A percentile compares a stretch with the other conserved stretches of the same genome.
Conservation (phyloP, 2,888 invertebrate genomes). For the Leptothorax acervorum region DNA sequence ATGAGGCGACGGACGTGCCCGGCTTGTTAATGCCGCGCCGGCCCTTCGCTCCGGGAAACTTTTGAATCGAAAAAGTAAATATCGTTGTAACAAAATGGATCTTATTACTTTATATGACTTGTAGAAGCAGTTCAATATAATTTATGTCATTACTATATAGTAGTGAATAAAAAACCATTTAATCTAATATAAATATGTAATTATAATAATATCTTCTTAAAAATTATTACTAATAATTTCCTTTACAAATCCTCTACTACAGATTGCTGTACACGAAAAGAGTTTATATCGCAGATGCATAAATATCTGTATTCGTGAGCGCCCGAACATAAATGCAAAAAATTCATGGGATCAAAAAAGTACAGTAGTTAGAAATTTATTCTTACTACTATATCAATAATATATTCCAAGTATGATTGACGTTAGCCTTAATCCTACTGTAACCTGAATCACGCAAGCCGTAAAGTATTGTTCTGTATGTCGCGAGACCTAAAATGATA, state of each 20-base stretch:
- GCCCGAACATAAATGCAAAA: slow-evolving; percentile 3
- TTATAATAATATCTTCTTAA: not conserved
- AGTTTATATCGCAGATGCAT: not conserved
- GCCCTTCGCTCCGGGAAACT: not conserved
- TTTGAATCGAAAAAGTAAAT: slow-evolving; percentile 1
- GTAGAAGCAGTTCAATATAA: not conserved
- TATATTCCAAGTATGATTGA: slow-evolving; percentile 52
- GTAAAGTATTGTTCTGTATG: slow-evolving; percentile 50
- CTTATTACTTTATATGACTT: not conserved
- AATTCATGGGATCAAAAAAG: not conserved
- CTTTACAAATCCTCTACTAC: not conserved
- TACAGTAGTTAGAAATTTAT: slow-evolving; percentile 37
- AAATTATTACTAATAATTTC: not conserved
- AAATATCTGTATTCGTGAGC: slow-evolving; percentile 19
- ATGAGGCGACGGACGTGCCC: slow-evolving; percentile 55
- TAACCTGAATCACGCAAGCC: slow-evolving; percentile 45
- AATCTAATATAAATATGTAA: not conserved
- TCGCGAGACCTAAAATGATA: slow-evolving; percentile 52
- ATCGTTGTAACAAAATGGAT: not conserved
- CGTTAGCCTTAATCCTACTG: slow-evolving; percentile 49
- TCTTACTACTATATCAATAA: slow-evolving; percentile 45
- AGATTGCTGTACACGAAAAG: not conserved
- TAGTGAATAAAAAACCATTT: not conserved
- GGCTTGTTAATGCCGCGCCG: slow-evolving; percentile 13
- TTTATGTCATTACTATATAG: not conserved